Evolutionary conservation across 2,797 vertebrate species (phyloP), one percentile per base, ranked within the genome.

Genomic region (Staurois parvus): DNA sequence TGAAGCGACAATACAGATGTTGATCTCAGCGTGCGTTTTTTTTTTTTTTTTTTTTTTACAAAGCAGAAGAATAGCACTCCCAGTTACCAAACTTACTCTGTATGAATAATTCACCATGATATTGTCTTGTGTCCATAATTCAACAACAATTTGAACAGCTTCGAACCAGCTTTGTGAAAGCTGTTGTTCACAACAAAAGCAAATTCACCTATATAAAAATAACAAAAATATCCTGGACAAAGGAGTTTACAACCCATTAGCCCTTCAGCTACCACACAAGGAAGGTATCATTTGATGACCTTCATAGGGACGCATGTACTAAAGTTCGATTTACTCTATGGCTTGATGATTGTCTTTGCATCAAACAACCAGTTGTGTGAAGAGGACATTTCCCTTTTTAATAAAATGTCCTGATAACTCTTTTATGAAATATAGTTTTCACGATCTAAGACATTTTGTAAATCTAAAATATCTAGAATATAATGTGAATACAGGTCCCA

Each of bases 1-100:
- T 73, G 17, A 26, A 73, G 69, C 32, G 59, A 64, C 69, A 72
- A 72, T 64, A 83, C 56, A 82, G 80, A 74, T 59, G 68, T 78
- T 29, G 15, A 67, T 42, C n/a, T 29, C 62, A 67, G 62, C 2
- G 28, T 42, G 68, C 37, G 37, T n/a, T n/a, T n/a, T n/a, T n/a
- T n/a, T 11, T 42, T 1, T 34, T 32, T n/a, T 24, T 24, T 59
- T 59, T 59, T 70, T 34, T 37, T 70, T 70, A n/a, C 68, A 70
- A 37, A 79, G 32, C 12, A 66, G 64, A 79, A 68, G 45, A 48
- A 72, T 17, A 72, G 68, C 68, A 2, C 52, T 40, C 9, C 69
- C 69, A 81, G 52, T 72, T 59, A 59, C 79, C 59, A 72, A 73
- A 81, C 52, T 8, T 62, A 64, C n/a, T 72, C 26, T 40, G 3